phyloP scores from a whole-genome alignment of 2,888 invertebrate genomes.

The Apotomis capreana region DNA sequence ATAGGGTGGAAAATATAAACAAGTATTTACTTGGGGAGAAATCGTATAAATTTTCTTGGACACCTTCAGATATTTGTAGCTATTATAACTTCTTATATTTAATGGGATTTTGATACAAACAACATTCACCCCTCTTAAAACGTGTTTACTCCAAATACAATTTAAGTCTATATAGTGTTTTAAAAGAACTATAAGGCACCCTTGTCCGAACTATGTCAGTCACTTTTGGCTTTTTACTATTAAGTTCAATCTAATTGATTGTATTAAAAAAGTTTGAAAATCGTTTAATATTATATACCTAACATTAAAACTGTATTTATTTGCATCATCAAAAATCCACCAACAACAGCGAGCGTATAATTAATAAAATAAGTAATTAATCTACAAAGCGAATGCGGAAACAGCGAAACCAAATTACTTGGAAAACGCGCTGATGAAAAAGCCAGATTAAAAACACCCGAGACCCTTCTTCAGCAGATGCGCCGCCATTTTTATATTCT shows the following conservation, averaged over 20 bases:
- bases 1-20: conserved; percentile 50
- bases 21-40: conserved; percentile 21
- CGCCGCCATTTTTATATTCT: conserved; percentile 68
- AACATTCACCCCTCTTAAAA: background rate
- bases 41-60: conserved; percentile 7
- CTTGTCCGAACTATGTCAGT: too few species aligned
- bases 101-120: background rate
- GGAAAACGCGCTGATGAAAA: conserved; percentile 48
- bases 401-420: conserved; percentile 52
- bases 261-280: too few species aligned
- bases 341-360: conserved; percentile 42
- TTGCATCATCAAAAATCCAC: background rate
- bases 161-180: too few species aligned
- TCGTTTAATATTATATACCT: too few species aligned
- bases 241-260: too few species aligned
- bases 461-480: conserved; percentile 60
- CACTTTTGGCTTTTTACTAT: too few species aligned
- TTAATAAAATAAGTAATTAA: conserved; percentile 52
- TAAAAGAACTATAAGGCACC: too few species aligned
- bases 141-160: too few species aligned
- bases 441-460: conserved; percentile 72
- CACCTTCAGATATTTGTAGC: background rate
- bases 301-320: background rate
- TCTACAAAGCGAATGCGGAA: conserved; percentile 50
- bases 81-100: background rate